These are phyloP conservation scores for Cosmorhoe ocellata DNA, from an alignment of 2,888 invertebrate genomes.

Conservation along the genomic window DNA sequence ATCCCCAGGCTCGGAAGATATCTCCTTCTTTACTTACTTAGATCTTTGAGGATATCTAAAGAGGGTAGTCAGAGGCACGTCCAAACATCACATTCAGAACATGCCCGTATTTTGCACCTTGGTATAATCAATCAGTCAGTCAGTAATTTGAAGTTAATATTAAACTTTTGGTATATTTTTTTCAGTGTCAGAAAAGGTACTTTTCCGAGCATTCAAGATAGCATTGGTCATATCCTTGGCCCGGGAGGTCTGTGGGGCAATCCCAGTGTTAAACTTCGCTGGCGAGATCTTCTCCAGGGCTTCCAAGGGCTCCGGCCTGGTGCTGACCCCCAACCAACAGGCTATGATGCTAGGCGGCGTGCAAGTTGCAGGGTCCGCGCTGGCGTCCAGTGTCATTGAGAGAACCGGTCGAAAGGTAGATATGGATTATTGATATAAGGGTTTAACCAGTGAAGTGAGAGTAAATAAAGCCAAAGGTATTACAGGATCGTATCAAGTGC, in stretches of 20 bases:
- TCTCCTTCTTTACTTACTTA: no score
- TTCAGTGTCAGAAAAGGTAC: conserved; percentile 62
- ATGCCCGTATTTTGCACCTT: no score
- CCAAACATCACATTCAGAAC: no score
- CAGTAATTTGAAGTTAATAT: no score
- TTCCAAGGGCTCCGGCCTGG: conserved; percentile 47
- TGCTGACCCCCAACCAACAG: conserved; percentile 67
- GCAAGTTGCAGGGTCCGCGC: conserved; percentile 61
- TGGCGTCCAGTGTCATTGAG: conserved; percentile 65
- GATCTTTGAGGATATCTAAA: no score
- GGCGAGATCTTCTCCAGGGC: conserved; percentile 66
- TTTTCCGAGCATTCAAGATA: conserved; percentile 63
- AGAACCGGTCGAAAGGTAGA: conserved; percentile 66
- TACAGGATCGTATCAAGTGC: no score
- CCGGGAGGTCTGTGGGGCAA: conserved; percentile 66
- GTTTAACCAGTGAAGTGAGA: no score
- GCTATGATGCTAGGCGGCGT: conserved; percentile 71
- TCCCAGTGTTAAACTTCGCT: conserved; percentile 70
- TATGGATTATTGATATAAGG: not conserved
- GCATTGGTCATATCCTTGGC: conserved; percentile 55
- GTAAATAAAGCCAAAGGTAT: no score
- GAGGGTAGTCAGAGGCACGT: no score
- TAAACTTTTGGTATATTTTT: conserved; percentile 12
- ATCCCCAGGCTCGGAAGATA: no score
- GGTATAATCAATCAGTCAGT: no score